phyloP scores from a whole-genome alignment of 2,113 vertebrate species.

The Macrotus californicus region DNA sequence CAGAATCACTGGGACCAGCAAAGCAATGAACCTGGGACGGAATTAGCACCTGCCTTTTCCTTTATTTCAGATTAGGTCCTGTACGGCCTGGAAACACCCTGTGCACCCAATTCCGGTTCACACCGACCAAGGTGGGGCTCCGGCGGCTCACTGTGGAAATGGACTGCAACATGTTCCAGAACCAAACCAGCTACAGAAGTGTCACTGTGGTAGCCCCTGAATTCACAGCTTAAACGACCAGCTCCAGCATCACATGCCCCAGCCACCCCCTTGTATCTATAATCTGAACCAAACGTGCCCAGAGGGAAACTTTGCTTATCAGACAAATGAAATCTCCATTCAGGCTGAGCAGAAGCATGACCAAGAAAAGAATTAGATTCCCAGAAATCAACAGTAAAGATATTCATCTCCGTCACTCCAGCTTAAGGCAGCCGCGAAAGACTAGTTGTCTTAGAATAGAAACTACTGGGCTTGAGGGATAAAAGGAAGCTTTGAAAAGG shows the following conservation, averaged over 20 bases:
- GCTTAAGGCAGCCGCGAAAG: not conserved
- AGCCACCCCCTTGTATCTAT: not conserved
- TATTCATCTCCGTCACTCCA: not conserved
- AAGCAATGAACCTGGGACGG: not conserved
- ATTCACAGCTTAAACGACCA: not conserved
- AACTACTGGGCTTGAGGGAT: not conserved
- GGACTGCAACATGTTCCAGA: slow-evolving; percentile 72
- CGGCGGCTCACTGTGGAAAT: slow-evolving; percentile 73
- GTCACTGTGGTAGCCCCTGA: slow-evolving; percentile 60
- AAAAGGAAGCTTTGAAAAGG: not conserved
- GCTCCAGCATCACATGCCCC: not conserved
- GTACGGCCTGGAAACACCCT: slow-evolving; percentile 61
- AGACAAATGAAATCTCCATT: not conserved
- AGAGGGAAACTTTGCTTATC: not conserved
- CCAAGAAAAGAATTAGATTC: not conserved
- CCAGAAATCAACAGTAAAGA: not conserved
- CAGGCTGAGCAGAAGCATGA: not conserved
- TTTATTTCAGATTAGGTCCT: slow-evolving; percentile 68
- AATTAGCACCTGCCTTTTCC: slow-evolving; percentile 17
- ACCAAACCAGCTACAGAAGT: slow-evolving; percentile 68
- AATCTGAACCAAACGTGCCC: not conserved
- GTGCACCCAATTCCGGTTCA: slow-evolving; percentile 67
- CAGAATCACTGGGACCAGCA: not conserved
- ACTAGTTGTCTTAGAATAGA: not conserved
- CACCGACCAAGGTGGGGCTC: slow-evolving; percentile 65